Base-by-base conservation (phyloP, 2,113 vertebrate species). In the Gallinago paraguaiae region DNA sequence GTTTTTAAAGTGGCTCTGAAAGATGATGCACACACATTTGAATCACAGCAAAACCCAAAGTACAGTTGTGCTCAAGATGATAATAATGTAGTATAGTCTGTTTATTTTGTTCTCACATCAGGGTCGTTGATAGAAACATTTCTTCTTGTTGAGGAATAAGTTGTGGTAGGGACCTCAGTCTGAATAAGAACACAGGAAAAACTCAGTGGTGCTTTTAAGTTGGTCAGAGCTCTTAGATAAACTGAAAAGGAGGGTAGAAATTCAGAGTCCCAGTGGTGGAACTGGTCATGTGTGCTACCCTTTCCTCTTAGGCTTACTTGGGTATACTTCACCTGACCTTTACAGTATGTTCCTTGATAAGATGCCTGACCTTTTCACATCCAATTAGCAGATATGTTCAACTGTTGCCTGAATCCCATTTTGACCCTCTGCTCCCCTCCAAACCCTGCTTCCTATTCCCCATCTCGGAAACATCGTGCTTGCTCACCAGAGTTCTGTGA, bases 341-440 rank as follows among this genome's bases (percentile, higher is more conserved):
- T 91, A 19, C 70, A 64, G 74, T 24, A 14, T 81, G 74, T n/a
- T 85, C 56, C 78, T 88, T 50, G 71, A 88, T 71, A 88, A 82
- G 51, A 89, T 71, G 50, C 78, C 75, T 95, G 96, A 46, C 97
- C 97, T 97, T 97, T 97, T 96, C 96, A 96, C 54, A 90, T 96
- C 88, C 57, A 33, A 61, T 96, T 86, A 97, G 81, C 28, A 82
- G 35, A 74, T 46, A 0, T 48, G 16, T 68, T 43, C 81, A 76
- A 7, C 57, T 79, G 54, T n/a, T 93, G 90, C 84, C 92, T 33
- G 54, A 68, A 82, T 93, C 63, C 63, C 17, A 2, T 46, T 48
- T 51, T 11, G 84, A 35, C n/a, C 51, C 70, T 39, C 33, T 39
- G 45, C 20, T 24, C n/a, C 6, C 19, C 13, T 68, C 72, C 41